Percentiles rank a stretch among this genome's conserved stretches.
Conservation (phyloP, 2,113 vertebrate species). For the Nesoenas mayeri region DNA sequence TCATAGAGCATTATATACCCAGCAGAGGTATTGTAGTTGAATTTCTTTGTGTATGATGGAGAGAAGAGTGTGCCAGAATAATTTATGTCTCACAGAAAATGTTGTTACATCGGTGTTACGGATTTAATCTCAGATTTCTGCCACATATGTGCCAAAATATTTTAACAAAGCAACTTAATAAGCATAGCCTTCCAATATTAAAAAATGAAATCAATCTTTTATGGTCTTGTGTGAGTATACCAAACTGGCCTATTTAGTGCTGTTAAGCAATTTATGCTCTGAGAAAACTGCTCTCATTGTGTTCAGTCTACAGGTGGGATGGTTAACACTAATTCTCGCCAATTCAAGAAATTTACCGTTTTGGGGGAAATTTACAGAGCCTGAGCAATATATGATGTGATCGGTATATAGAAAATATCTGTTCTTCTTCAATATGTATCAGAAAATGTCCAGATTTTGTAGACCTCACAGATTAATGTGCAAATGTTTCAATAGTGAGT, state of each 20-base stretch:
- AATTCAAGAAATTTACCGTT: not conserved
- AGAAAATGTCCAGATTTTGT: not conserved
- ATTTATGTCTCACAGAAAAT: not conserved
- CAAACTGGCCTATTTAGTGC: not conserved
- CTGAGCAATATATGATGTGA: not conserved
- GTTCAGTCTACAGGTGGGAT: not conserved
- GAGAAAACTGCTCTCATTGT: not conserved
- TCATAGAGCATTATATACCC: not conserved
- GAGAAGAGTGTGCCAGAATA: not conserved
- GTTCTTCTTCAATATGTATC: not conserved
- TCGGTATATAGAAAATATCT: not conserved
- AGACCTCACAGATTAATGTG: not conserved
- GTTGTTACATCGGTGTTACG: not conserved
- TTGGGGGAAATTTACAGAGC: not conserved
- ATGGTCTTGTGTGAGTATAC: not conserved
- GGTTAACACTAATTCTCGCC: not conserved
- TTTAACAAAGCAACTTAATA: conserved; percentile 1
- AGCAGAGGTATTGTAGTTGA: not conserved
- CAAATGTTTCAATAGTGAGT: not conserved
- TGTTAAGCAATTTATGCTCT: not conserved
- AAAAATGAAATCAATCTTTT: not conserved
- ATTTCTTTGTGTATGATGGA: not conserved
- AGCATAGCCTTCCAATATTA: not conserved
- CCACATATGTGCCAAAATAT: not conserved
- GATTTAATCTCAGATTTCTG: not conserved